phyloP scores from a whole-genome alignment of 2,113 vertebrate species.

The Ailuropoda melanoleuca region DNA sequence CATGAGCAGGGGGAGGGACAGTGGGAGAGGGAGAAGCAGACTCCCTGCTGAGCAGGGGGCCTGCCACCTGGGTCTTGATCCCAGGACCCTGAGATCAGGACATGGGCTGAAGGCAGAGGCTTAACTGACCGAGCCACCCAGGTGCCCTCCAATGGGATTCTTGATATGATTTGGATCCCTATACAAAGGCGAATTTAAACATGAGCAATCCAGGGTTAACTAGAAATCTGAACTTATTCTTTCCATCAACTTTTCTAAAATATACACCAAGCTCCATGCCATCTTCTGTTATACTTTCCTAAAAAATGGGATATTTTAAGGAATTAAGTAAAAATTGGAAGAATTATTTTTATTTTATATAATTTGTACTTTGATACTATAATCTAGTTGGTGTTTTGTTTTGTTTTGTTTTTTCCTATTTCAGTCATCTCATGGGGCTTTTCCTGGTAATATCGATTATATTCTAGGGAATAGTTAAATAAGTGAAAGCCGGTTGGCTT shows the following conservation, averaged over 20 bases:
- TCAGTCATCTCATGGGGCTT: neutral
- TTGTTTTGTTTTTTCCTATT: neutral
- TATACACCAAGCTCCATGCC: fast-evolving
- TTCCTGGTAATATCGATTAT: neutral
- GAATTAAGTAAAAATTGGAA: neutral
- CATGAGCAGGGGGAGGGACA: neutral
- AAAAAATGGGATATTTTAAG: neutral
- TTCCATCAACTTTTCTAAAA: neutral
- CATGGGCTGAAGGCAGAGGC: neutral
- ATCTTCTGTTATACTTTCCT: neutral
- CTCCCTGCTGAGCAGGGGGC: neutral
- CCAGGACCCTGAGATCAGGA: neutral
- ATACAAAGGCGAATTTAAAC: neutral
- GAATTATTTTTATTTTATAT: neutral
- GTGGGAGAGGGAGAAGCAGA: neutral
- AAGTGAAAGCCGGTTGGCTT: neutral
- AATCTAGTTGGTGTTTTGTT: neutral
- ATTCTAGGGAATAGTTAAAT: neutral
- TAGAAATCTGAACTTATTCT: neutral
- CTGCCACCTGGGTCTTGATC: neutral
- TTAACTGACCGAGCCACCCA: neutral
- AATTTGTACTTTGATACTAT: neutral
- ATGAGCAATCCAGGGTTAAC: neutral
- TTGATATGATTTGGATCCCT: neutral
- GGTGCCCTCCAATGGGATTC: fast-evolving